Evolutionary conservation across 2,113 vertebrate species (phyloP).

Genomic region (Grus americana): DNA sequence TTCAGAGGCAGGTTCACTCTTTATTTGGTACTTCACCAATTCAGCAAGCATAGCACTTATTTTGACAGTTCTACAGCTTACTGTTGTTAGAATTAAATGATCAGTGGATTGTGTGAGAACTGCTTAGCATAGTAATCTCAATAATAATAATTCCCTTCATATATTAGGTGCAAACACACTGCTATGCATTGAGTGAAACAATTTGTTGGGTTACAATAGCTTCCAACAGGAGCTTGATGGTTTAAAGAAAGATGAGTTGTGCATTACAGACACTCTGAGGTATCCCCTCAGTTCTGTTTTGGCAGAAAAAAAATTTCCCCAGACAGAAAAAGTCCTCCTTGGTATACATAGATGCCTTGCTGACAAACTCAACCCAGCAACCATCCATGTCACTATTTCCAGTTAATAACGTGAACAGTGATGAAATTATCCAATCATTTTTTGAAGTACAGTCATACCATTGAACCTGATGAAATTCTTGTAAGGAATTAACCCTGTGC

Average conservation of each 20-base stretch:
- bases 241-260: background rate
- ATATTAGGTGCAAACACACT: background rate
- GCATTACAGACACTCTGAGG: background rate
- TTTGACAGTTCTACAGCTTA: background rate
- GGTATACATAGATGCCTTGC: background rate
- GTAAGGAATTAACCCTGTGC: background rate
- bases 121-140: background rate
- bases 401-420: background rate
- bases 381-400: background rate
- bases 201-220: background rate
- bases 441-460: background rate
- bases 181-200: background rate
- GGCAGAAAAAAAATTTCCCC: background rate
- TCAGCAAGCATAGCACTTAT: background rate
- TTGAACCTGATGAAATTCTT: background rate
- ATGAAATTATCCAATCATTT: background rate
- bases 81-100: background rate
- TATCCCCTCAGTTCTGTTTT: background rate
- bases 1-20: background rate
- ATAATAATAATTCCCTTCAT: slow-evolving; percentile 3
- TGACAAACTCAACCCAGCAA: background rate
- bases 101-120: background rate
- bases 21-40: background rate
- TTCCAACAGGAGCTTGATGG: background rate
- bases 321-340: background rate